These are phyloP conservation scores for Parazoanthus darwini DNA, from an alignment of 92 coral and sea anemone species.

Conservation along the genomic window DNA sequence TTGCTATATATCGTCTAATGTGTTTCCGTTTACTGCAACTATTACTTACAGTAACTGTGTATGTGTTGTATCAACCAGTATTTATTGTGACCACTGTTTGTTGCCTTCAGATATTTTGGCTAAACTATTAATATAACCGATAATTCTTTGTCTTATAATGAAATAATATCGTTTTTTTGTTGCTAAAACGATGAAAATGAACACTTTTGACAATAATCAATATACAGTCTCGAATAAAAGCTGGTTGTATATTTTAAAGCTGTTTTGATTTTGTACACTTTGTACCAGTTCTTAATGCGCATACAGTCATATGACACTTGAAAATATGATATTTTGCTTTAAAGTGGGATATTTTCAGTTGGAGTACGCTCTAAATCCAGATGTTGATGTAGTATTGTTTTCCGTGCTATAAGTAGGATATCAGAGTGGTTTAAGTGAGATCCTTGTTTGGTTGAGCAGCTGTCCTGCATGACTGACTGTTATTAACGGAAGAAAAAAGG, in stretches of 20 bases:
- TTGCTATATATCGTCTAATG: not conserved
- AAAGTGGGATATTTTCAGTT: not conserved
- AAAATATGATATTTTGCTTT: not conserved
- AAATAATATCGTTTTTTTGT: not conserved
- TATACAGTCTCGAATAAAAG: not conserved
- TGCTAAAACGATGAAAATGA: not conserved
- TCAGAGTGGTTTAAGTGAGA: not conserved
- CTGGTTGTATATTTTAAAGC: not conserved
- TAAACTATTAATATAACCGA: not conserved
- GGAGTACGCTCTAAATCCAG: not conserved
- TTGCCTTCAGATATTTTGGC: too few relatives aligned
- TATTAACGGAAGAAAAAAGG: too few relatives aligned
- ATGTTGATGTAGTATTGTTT: not conserved
- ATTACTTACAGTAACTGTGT: not conserved
- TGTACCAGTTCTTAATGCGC: not conserved
- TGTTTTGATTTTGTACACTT: not conserved
- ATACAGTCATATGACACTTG: not conserved
- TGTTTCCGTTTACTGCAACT: not conserved
- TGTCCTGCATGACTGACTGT: not conserved
- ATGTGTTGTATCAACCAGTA: too few relatives aligned
- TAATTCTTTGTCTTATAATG: too few relatives aligned
- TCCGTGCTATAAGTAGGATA: not conserved
- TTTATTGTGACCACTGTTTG: too few relatives aligned
- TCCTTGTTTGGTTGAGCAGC: not conserved
- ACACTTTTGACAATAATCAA: not conserved